phyloP scores from a whole-genome alignment of 1,140 invertebrate genomes.

The Probaryconus sp. region DNA sequence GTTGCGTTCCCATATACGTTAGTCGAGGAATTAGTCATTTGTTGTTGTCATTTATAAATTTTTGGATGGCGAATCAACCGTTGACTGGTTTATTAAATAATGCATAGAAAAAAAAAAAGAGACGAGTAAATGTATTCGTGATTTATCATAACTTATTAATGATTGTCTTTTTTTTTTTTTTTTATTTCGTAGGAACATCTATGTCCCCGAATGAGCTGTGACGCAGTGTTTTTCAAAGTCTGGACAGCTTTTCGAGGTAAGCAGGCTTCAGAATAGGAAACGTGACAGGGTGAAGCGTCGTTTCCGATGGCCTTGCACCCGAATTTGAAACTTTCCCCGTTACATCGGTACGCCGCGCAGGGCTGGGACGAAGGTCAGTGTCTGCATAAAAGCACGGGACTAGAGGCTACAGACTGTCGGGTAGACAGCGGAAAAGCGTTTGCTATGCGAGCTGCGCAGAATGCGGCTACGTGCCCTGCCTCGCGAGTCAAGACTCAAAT shows the following conservation, averaged over 20 bases:
- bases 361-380: conserved; percentile 77
- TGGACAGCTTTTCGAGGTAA: conserved; percentile 54
- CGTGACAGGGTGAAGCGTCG: conserved; percentile 59
- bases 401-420: conserved; percentile 71
- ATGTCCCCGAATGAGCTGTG: background rate
- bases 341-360: conserved; percentile 64
- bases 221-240: conserved; percentile 39
- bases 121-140: too few relatives aligned
- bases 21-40: too few relatives aligned
- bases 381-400: conserved; percentile 77
- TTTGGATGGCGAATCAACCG: too few relatives aligned
- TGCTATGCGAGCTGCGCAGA: conserved; percentile 77
- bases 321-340: conserved; percentile 78
- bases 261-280: conserved; percentile 59
- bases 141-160: too few relatives aligned
- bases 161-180: conserved; percentile 10
- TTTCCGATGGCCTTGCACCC: conserved; percentile 75
- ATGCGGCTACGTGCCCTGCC: conserved; percentile 76
- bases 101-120: too few relatives aligned
- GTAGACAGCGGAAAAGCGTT: conserved; percentile 69
- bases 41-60: too few relatives aligned
- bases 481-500: conserved; percentile 76
- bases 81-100: too few relatives aligned
- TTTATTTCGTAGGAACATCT: background rate
- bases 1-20: too few relatives aligned